Conservation (phyloP, 2,888 invertebrate genomes). For the Eristalis arbustorum region DNA sequence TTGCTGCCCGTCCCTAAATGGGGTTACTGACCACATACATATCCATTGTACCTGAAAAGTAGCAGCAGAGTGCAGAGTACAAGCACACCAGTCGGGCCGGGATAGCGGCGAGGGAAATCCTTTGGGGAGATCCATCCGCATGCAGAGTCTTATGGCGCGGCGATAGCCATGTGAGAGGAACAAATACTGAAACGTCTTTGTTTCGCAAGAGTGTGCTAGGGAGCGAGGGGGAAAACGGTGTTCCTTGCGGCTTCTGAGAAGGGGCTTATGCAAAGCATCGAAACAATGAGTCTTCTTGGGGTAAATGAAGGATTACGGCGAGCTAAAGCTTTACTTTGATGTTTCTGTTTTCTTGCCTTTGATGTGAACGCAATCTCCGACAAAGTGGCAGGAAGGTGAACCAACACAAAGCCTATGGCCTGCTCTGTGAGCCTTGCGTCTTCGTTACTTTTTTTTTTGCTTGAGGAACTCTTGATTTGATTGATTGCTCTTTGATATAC, state of each 20-base stretch:
- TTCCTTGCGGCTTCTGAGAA: neutral
- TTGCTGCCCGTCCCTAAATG: slow-evolving; percentile 21
- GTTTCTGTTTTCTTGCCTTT: slow-evolving; percentile 53
- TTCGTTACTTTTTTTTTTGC: neutral
- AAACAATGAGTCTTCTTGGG: neutral
- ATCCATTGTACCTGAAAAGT: slow-evolving; percentile 39
- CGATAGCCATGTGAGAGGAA: slow-evolving; percentile 27
- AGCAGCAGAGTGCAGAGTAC: neutral
- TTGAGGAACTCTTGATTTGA: slow-evolving; percentile 30
- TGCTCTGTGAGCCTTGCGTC: neutral
- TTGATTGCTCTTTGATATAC: slow-evolving; percentile 50
- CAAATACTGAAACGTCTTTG: slow-evolving; percentile 63
- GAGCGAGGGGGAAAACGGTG: neutral
- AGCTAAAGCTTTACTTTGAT: slow-evolving; percentile 52
- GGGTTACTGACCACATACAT: slow-evolving; percentile 69
- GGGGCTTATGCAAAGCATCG: neutral
- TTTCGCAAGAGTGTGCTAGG: slow-evolving; percentile 10
- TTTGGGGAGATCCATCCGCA: slow-evolving; percentile 51
- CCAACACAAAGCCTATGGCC: neutral
- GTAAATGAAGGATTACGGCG: slow-evolving; percentile 43
- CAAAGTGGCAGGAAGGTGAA: neutral
- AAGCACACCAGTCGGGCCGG: slow-evolving; percentile 18
- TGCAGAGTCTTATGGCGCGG: slow-evolving; percentile 11
- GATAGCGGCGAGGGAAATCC: slow-evolving; percentile 53
- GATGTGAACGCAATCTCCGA: slow-evolving; percentile 36